phyloP scores from a whole-genome alignment of 2,888 invertebrate species.

The Trichopria drosophilae region DNA sequence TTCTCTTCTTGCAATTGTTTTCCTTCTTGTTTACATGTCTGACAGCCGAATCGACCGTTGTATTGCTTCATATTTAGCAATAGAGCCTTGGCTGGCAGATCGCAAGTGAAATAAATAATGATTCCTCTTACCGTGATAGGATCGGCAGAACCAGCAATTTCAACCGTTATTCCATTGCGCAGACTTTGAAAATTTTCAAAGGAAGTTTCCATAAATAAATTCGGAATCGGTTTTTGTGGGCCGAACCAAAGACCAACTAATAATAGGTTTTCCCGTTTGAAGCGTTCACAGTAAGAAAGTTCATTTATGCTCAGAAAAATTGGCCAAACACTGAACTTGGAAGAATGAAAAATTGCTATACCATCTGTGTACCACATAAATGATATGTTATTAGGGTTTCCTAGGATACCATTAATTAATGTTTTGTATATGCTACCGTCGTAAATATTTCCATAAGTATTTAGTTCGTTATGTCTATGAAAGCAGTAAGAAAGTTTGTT shows the following conservation, averaged over 20 bases:
- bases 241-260: constrained; percentile 17
- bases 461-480: too few relatives aligned
- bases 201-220: constrained; percentile 17
- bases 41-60: too few relatives aligned
- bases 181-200: background rate
- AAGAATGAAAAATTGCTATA: too few relatives aligned
- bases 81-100: constrained; percentile 15
- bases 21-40: constrained; percentile 5
- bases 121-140: constrained; percentile 1
- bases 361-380: too few relatives aligned
- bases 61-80: constrained; percentile 23
- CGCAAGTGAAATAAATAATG: constrained; percentile 14
- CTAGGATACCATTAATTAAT: too few relatives aligned
- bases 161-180: constrained; percentile 1
- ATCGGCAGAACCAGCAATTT: background rate
- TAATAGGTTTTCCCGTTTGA: constrained; percentile 15
- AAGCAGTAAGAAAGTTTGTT: too few relatives aligned
- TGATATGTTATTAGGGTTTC: too few relatives aligned
- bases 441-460: too few relatives aligned
- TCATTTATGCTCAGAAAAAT: constrained; percentile 20
- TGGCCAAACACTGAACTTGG: too few relatives aligned
- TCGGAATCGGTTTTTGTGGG: constrained; percentile 12
- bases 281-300: constrained; percentile 9
- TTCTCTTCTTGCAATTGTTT: background rate
- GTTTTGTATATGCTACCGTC: too few relatives aligned